These are phyloP conservation scores for Lanius collurio DNA, from an alignment of 2,113 vertebrate genomes.

Conservation along the genomic window DNA sequence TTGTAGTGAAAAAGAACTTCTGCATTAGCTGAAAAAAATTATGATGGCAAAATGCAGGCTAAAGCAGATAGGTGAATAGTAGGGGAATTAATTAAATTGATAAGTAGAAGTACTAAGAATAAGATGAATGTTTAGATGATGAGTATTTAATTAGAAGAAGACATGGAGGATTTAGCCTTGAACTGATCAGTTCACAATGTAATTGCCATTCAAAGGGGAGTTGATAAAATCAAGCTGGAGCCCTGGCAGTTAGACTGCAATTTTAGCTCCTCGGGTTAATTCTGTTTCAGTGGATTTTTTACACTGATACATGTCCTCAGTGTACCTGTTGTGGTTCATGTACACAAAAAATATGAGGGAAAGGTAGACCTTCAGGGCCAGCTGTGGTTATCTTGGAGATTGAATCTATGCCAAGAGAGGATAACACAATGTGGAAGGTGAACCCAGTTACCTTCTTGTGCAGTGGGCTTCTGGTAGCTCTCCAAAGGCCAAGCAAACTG, in stretches of 20 bases:
- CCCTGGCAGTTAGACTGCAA: not conserved
- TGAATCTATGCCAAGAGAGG: not conserved
- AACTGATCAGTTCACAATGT: slow-evolving; percentile 3
- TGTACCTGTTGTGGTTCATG: not conserved
- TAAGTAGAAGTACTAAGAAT: not conserved
- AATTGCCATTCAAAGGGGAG: slow-evolving; percentile 10
- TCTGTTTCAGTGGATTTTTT: slow-evolving; percentile 18
- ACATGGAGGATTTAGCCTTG: not conserved
- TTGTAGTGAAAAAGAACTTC: not conserved
- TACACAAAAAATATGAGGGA: not conserved
- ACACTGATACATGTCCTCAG: not conserved
- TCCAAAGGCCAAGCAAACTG: not conserved
- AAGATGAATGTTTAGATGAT: not conserved
- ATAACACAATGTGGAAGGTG: not conserved
- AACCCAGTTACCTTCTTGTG: not conserved
- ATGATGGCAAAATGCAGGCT: not conserved
- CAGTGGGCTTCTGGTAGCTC: not conserved
- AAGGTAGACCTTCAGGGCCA: not conserved
- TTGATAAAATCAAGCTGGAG: slow-evolving; percentile 18
- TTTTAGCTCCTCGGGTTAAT: slow-evolving; percentile 11
- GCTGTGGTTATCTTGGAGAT: not conserved
- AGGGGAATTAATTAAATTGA: slow-evolving; percentile 2
- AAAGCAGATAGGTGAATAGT: slow-evolving; percentile 8
- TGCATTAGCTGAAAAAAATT: not conserved
- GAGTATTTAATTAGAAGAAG: slow-evolving; percentile 10